Evolutionary conservation across 1,140 invertebrate species (phyloP).

Genomic region (Panulirus ornatus): DNA sequence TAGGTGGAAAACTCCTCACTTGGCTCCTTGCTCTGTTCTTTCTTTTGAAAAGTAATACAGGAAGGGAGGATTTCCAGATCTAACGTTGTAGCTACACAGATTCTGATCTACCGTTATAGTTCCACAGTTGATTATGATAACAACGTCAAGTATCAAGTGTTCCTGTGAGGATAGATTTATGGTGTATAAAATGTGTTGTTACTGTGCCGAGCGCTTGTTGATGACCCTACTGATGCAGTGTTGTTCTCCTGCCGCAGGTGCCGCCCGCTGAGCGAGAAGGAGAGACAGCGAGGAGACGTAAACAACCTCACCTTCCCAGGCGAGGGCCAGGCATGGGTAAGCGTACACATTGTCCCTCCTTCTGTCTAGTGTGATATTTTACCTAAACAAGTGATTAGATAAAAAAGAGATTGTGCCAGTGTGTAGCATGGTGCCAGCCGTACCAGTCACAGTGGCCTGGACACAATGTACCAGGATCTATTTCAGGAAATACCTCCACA

Average conservation of each 20-base stretch:
- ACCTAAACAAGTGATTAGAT: no score
- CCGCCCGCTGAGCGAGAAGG: constrained; percentile 78
- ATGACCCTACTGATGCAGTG: neutral
- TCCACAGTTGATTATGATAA: neutral
- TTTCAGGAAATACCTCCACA: no score
- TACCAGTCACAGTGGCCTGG: no score
- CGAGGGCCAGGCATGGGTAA: constrained; percentile 77
- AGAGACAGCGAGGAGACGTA: constrained; percentile 77
- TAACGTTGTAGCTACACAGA: neutral
- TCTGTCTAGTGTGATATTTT: no score
- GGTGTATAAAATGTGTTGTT: neutral
- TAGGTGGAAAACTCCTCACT: no score
- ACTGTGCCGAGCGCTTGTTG: neutral
- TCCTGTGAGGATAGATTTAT: neutral
- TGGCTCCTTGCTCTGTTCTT: no score
- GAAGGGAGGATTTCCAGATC: no score
- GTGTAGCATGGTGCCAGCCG: no score
- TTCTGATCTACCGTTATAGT: neutral
- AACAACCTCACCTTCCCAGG: constrained; percentile 78
- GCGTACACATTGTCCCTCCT: no score
- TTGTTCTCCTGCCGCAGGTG: constrained; percentile 70
- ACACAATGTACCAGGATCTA: no score
- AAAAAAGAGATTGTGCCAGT: no score
- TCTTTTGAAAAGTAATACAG: no score
- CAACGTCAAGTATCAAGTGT: neutral